Evolutionary conservation across 35 echinoderm and acorn worm species (phyloP).

Genomic region (Diadema setosum): DNA sequence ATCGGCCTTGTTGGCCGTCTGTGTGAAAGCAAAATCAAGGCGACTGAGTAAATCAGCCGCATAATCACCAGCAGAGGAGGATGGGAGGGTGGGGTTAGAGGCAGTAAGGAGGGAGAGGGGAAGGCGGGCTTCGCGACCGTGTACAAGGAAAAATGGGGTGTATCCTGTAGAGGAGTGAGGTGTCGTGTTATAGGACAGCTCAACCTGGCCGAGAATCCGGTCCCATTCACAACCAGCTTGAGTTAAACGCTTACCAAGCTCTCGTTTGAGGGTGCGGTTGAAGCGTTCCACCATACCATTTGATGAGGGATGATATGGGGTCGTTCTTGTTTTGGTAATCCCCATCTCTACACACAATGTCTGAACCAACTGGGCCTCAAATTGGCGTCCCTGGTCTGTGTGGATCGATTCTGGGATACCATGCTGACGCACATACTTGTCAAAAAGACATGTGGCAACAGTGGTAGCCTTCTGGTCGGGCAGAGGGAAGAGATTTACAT

Average conservation of each 20-base stretch:
- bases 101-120: neutral
- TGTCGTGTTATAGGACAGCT: slow-evolving; percentile 28
- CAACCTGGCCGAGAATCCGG: neutral
- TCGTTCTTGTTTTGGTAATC: neutral
- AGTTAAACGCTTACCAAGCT: neutral
- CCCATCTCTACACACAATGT: neutral
- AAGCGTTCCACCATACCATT: neutral
- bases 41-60: neutral
- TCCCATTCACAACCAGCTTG: neutral
- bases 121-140: neutral
- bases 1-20: neutral
- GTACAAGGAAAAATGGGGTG: slow-evolving; percentile 5
- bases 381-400: slow-evolving; percentile 36
- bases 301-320: slow-evolving; percentile 27
- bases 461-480: slow-evolving; percentile 25
- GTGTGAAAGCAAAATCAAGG: neutral
- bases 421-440: slow-evolving; percentile 38
- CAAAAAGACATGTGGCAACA: slow-evolving; percentile 53
- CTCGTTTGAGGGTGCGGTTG: neutral
- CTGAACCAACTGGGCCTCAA: slow-evolving; percentile 9
- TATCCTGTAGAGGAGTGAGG: slow-evolving; percentile 10
- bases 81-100: too few relatives aligned
- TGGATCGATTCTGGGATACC: slow-evolving; percentile 16
- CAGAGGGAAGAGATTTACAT: slow-evolving; percentile 55
- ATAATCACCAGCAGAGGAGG: neutral